Conservation (phyloP, 1,140 invertebrate species). For the Scaptomyza pallida region DNA sequence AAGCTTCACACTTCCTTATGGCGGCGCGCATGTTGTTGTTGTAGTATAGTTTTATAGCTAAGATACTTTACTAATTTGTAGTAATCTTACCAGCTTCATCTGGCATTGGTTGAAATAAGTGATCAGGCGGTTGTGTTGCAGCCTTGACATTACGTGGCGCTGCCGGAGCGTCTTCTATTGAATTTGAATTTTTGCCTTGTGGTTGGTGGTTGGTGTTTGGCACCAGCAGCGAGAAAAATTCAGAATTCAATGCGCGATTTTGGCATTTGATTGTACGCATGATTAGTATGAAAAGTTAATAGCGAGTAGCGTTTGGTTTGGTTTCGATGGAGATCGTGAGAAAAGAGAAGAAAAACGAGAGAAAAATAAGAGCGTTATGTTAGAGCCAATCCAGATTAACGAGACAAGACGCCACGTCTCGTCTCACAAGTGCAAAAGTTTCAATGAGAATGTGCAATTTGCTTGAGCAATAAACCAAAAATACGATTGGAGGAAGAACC, state of each 20-base stretch:
- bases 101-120: constrained; percentile 87
- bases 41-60: constrained; percentile 42
- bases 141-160: constrained; percentile 84
- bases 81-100: constrained; percentile 87
- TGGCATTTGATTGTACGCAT: constrained; percentile 56
- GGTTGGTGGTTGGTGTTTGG: constrained; percentile 28
- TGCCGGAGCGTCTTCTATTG: constrained; percentile 83
- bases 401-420: constrained; percentile 14
- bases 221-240: constrained; percentile 60
- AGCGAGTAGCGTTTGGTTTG: constrained; percentile 62
- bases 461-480: constrained; percentile 38
- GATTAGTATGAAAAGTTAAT: constrained; percentile 79
- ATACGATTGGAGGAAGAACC: constrained; percentile 20
- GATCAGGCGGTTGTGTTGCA: constrained; percentile 85
- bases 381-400: constrained; percentile 77
- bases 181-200: constrained; percentile 80
- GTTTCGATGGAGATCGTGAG: constrained; percentile 65
- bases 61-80: constrained; percentile 38
- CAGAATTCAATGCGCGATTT: constrained; percentile 62
- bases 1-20: no score
- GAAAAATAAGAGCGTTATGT: constrained; percentile 80
- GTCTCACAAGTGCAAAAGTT: constrained; percentile 57
- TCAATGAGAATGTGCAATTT: constrained; percentile 47
- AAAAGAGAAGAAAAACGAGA: constrained; percentile 81
- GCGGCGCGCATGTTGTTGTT: background rate